A percentile compares a stretch with the other conserved stretches of the same genome.
Conservation (phyloP, 2,113 vertebrate species). For the Cephalopholis sonnerati region DNA sequence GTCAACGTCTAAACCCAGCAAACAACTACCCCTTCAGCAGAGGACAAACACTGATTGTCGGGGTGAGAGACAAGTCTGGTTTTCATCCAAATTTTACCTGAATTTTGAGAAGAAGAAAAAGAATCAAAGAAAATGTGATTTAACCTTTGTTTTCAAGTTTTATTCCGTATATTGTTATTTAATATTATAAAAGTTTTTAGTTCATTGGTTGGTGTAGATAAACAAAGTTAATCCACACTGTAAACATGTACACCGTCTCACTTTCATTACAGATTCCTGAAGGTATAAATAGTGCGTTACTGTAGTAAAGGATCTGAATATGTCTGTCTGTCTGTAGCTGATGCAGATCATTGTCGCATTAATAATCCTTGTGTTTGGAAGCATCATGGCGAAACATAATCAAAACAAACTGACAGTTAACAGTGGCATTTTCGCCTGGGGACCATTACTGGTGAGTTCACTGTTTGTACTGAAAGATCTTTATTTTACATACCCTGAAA, state of each 20-base stretch:
- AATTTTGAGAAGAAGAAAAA: not conserved
- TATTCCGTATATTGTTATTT: too few species aligned
- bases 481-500: not conserved
- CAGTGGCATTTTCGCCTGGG: not conserved
- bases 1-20: not conserved
- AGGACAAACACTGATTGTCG: fast-evolving
- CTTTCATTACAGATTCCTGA: too few species aligned
- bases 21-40: not conserved
- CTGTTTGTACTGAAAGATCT: not conserved
- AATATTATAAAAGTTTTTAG: too few species aligned
- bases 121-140: too few species aligned
- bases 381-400: not conserved
- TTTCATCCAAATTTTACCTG: not conserved
- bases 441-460: not conserved
- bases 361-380: not conserved
- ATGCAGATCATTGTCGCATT: not conserved
- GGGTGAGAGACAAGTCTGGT: not conserved
- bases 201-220: too few species aligned
- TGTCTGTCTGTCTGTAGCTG: not conserved
- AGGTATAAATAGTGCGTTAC: too few species aligned
- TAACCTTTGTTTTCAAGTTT: too few species aligned
- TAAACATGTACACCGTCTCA: too few species aligned
- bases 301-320: too few species aligned
- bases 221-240: too few species aligned
- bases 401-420: fast-evolving